phyloP scores from a whole-genome alignment of 2,888 invertebrate species.

The Tillus elongatus region DNA sequence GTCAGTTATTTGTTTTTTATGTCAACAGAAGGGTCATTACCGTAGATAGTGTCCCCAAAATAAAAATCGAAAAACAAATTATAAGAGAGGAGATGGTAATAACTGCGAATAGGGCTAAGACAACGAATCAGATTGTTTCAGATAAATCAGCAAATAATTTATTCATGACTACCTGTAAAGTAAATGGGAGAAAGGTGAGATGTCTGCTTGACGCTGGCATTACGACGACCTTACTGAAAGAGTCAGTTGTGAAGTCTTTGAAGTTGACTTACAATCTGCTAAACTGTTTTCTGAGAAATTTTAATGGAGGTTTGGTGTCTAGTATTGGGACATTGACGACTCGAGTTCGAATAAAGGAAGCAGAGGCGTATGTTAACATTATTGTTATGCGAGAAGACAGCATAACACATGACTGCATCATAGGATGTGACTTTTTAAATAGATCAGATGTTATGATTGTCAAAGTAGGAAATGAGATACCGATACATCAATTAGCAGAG shows the following conservation, averaged over 20 bases:
- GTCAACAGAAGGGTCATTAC: too few relatives aligned
- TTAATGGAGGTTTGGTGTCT: background rate
- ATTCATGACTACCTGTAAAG: too few relatives aligned
- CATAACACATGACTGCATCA: background rate
- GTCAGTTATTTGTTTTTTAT: too few relatives aligned
- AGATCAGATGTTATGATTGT: background rate
- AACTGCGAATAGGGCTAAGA: too few relatives aligned
- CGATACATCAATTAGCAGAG: background rate
- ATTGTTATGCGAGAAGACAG: background rate
- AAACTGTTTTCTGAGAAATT: background rate
- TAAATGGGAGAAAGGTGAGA: slow-evolving; percentile 1
- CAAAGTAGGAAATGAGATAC: background rate
- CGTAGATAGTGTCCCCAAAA: too few relatives aligned
- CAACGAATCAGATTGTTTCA: too few relatives aligned
- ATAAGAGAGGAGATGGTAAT: too few relatives aligned
- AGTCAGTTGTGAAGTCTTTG: background rate
- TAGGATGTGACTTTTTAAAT: slow-evolving; percentile 3
- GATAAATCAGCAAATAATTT: too few relatives aligned
- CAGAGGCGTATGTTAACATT: background rate
- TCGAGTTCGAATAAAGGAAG: background rate
- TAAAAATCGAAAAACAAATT: too few relatives aligned
- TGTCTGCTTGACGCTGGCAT: background rate
- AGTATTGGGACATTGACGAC: background rate
- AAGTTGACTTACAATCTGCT: background rate
- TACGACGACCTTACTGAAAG: background rate